phyloP scores from a whole-genome alignment of 2,113 vertebrate genomes.

The Microcebus tavaratra region DNA sequence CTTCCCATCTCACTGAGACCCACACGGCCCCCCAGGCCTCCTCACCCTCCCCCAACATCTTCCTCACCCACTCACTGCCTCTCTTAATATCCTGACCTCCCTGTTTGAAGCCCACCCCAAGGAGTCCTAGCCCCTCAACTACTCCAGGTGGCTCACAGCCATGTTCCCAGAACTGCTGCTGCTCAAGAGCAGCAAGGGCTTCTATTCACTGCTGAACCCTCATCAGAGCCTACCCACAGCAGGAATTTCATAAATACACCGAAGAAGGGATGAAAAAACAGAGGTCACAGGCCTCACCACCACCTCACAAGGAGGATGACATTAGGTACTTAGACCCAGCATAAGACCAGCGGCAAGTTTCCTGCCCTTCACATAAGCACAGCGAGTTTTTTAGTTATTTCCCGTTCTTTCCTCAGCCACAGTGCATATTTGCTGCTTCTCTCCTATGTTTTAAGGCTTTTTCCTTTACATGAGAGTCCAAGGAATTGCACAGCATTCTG shows the following conservation, averaged over 20 bases:
- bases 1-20: background rate
- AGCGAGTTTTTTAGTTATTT: background rate
- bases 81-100: background rate
- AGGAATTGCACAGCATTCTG: background rate
- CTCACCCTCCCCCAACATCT: background rate
- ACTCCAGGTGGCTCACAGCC: background rate
- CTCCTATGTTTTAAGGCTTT: background rate
- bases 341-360: background rate
- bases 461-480: background rate
- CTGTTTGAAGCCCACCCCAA: background rate
- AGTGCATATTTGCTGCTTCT: background rate
- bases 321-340: background rate
- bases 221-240: background rate
- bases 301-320: fast-evolving
- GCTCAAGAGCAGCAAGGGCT: no score
- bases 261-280: background rate
- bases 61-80: background rate
- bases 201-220: background rate
- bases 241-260: background rate
- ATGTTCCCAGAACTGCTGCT: background rate
- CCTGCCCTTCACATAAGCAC: background rate
- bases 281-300: background rate
- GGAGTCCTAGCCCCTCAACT: background rate
- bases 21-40: background rate
- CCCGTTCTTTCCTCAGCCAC: background rate